Evolutionary conservation across 2,888 invertebrate genomes (phyloP).

Genomic region (Leuctra nigra): DNA sequence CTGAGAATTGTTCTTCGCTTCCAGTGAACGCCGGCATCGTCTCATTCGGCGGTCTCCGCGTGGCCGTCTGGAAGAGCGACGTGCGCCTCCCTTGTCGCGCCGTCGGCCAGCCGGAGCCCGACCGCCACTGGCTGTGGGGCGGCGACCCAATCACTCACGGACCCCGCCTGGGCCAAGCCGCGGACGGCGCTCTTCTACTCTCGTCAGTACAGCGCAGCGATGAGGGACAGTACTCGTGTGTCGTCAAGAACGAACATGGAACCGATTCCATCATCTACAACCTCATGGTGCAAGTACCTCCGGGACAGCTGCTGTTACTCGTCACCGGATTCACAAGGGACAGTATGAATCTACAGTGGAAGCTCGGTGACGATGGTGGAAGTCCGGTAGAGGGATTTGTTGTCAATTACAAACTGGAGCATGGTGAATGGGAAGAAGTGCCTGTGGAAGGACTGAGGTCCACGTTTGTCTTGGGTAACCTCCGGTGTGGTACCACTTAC

Average conservation of each 20-base stretch:
- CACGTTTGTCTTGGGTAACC: slow-evolving; percentile 30
- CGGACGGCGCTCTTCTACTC: slow-evolving; percentile 33
- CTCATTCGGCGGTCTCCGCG: slow-evolving; percentile 34
- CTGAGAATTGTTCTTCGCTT: not conserved
- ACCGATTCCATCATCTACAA: slow-evolving; percentile 32
- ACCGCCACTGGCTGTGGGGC: slow-evolving; percentile 27
- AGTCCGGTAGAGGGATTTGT: slow-evolving; percentile 34
- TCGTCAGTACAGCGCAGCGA: slow-evolving; percentile 32
- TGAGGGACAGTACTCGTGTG: slow-evolving; percentile 34
- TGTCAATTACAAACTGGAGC: slow-evolving; percentile 35
- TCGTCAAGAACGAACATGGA: slow-evolving; percentile 30
- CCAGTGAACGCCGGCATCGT: slow-evolving; percentile 34
- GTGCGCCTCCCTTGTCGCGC: slow-evolving; percentile 32
- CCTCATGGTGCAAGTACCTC: slow-evolving; percentile 35
- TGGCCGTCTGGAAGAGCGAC: slow-evolving; percentile 34
- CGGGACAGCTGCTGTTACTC: slow-evolving; percentile 34
- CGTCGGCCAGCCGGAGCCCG: slow-evolving; percentile 33
- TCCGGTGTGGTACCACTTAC: slow-evolving; percentile 33
- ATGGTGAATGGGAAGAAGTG: slow-evolving; percentile 34
- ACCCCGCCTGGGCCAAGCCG: slow-evolving; percentile 13
- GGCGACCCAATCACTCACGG: slow-evolving; percentile 17
- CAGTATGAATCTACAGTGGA: slow-evolving; percentile 36
- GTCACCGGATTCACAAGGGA: slow-evolving; percentile 33
- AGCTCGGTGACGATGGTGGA: slow-evolving; percentile 35
- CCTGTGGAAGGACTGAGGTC: slow-evolving; percentile 30